These are phyloP conservation scores for Zoanthus solanderi DNA, from an alignment of 92 coral and sea anemone species.

Conservation along the genomic window DNA sequence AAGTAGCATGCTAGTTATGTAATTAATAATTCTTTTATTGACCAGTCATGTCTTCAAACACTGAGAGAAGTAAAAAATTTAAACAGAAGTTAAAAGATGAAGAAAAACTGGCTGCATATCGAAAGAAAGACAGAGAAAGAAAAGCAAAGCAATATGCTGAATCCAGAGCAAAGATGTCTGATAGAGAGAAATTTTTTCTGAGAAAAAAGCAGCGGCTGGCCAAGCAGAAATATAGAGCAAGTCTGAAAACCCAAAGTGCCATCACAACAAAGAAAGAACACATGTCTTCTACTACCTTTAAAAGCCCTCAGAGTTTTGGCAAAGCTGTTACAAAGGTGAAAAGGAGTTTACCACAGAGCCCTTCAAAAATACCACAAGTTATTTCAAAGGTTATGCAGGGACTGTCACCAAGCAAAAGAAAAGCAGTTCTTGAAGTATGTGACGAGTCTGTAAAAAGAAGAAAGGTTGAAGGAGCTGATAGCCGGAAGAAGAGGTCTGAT, in stretches of 20 bases:
- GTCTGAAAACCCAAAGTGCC: conserved; percentile 34
- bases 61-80: conserved; percentile 57
- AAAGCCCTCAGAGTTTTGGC: too few relatives aligned
- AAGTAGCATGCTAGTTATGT: conserved; percentile 21
- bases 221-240: conserved; percentile 44
- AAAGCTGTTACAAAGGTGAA: too few relatives aligned
- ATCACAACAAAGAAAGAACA: conserved; percentile 13
- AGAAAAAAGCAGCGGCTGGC: conserved; percentile 42
- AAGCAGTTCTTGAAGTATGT: too few relatives aligned
- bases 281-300: too few relatives aligned
- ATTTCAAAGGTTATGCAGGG: too few relatives aligned
- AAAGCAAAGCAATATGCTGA: conserved; percentile 47
- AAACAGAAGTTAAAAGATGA: conserved; percentile 46
- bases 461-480: conserved; percentile 27
- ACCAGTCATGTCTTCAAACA: conserved; percentile 35
- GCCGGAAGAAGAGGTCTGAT: conserved; percentile 67
- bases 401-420: too few relatives aligned
- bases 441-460: too few relatives aligned
- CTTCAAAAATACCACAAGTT: too few relatives aligned
- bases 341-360: too few relatives aligned
- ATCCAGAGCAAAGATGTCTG: conserved; percentile 46
- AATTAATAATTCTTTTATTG: conserved; percentile 14
- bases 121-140: conserved; percentile 61
- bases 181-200: background rate
- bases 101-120: conserved; percentile 45